Base-by-base conservation (phyloP, 1,140 invertebrate species). In the Atta texana region DNA sequence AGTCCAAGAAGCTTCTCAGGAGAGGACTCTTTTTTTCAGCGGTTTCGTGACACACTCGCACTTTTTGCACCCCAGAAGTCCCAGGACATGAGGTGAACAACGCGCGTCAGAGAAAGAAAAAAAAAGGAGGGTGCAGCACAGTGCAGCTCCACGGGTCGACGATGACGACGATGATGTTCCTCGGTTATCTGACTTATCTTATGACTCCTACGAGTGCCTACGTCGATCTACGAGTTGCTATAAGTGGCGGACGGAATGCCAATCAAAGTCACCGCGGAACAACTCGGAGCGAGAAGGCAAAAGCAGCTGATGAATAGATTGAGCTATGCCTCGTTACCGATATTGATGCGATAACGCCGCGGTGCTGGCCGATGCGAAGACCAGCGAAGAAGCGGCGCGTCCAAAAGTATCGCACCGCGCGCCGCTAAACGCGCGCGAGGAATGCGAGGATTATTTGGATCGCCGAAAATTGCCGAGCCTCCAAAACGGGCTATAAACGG, bases 151-250 rank as follows among this genome's bases (percentile, higher is more conserved):
- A 5, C 61, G 14, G 24, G 24, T 3, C 6, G 21, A 18, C 31
- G 7, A 82, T 8, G 39, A 4, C 53, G 31, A 31, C 3, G 31
- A 31, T 3, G 31, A 4, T 3, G 55, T 24, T 61, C 16, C 74
- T 63, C 75, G 39, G 18, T 3, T 59, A 61, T 44, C 76, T 80
- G n/a, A n/a, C n/a, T n/a, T n/a, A n/a, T n/a, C n/a, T n/a, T n/a
- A 49, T 21, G 57, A 77, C 2, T 44, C 8, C 39, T 44, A 44
- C 39, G 8, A 10, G 8, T 44, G 0, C 7, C 8, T 44, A 44
- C 39, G 8, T 39, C 39, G 8, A 2, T 0, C 8, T 10, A 39
- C 39, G 39, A 44, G 8, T 44, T 44, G 39, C 39, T 44, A 10
- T 8, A 44, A 44, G 2, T 10, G 8, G 24, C 53, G 74, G 34